These are phyloP conservation scores for Cygnus atratus DNA, from an alignment of 2,113 vertebrate genomes.

Conservation along the genomic window DNA sequence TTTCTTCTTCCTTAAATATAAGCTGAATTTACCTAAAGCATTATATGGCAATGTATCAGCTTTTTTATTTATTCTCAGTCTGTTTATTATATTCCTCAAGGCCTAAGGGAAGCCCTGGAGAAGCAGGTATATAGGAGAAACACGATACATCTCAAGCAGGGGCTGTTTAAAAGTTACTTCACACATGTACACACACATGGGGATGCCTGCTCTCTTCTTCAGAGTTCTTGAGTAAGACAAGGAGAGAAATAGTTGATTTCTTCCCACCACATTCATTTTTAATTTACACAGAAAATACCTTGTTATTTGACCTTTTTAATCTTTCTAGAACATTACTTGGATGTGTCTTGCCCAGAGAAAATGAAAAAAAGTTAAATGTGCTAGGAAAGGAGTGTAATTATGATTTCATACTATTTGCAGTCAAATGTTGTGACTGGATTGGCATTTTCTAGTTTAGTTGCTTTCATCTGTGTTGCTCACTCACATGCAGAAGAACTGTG, in stretches of 20 bases:
- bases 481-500: neutral
- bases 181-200: too few species aligned
- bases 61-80: neutral
- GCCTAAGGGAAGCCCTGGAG: neutral
- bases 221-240: neutral
- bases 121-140: accelerated
- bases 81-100: neutral
- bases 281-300: neutral
- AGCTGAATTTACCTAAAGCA: neutral
- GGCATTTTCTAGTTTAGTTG: neutral
- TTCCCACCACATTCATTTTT: neutral
- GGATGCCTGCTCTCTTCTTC: neutral
- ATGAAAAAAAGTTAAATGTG: neutral
- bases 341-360: neutral
- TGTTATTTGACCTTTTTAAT: neutral
- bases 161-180: too few species aligned
- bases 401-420: neutral
- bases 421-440: neutral
- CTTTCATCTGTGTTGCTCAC: neutral
- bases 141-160: too few species aligned
- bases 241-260: neutral
- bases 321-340: neutral
- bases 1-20: neutral
- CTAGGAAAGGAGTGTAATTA: neutral
- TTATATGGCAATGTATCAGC: neutral